Conservation (phyloP, 1,140 invertebrate genomes). For the Eulimnadia texana region DNA sequence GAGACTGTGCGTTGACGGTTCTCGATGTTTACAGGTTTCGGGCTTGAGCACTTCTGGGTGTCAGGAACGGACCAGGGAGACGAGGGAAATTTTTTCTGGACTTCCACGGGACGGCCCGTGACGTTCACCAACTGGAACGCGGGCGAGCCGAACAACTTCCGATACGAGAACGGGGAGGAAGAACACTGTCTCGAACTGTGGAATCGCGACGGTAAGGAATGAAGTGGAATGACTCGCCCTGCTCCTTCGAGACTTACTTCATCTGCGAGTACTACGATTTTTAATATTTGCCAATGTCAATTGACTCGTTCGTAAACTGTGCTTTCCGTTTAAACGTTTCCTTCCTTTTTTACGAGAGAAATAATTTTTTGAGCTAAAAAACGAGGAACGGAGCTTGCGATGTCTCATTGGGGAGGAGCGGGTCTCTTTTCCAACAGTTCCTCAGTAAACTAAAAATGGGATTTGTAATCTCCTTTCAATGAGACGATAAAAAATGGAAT, state of each 20-base stretch:
- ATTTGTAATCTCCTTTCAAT: too few species aligned
- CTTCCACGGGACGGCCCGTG: constrained; percentile 71
- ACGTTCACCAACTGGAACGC: constrained; percentile 87
- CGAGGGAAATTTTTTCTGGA: constrained; percentile 81
- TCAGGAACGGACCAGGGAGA: constrained; percentile 79
- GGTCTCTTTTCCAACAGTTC: too few species aligned
- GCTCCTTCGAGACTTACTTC: constrained; percentile 81
- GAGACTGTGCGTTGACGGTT: too few species aligned
- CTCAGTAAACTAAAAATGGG: too few species aligned
- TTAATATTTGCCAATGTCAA: too few species aligned
- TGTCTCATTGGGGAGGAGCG: too few species aligned
- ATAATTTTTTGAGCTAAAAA: too few species aligned
- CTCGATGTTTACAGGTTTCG: constrained; percentile 53
- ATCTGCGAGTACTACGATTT: constrained; percentile 49
- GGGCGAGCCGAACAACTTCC: constrained; percentile 77
- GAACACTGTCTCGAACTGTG: constrained; percentile 80
- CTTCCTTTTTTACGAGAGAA: too few species aligned
- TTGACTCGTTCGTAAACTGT: too few species aligned
- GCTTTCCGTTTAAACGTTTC: too few species aligned
- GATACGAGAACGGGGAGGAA: constrained; percentile 81
- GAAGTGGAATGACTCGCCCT: constrained; percentile 85
- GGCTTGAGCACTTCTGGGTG: constrained; percentile 83
- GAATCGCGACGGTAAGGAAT: constrained; percentile 82
- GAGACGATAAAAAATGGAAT: too few species aligned
- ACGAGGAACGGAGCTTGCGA: too few species aligned